Percentiles rank a stretch among this genome's conserved stretches.
Evolutionary conservation across 2,888 invertebrate species (phyloP).

Genomic region (Cacoxenus indagator): DNA sequence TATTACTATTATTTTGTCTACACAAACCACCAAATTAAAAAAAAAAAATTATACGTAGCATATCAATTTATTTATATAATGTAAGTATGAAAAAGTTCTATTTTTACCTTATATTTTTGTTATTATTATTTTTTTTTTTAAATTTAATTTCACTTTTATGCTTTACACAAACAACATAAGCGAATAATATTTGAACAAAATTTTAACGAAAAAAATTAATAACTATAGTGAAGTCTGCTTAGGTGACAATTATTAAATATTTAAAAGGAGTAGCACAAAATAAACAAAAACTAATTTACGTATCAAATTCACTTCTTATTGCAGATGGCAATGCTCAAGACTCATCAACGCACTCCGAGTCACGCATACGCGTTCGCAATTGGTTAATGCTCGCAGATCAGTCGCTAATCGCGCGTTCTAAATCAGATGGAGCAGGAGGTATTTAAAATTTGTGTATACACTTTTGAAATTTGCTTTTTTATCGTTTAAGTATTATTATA

Average conservation of each 20-base stretch:
- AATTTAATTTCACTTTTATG: too few relatives aligned
- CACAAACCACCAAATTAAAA: too few relatives aligned
- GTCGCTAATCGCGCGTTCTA: conserved; percentile 62
- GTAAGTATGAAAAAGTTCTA: too few relatives aligned
- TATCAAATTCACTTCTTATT: conserved; percentile 30
- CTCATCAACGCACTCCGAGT: conserved; percentile 51
- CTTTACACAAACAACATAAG: too few relatives aligned
- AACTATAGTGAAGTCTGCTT: too few relatives aligned
- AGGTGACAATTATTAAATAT: background rate
- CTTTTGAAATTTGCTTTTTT: conserved; percentile 6
- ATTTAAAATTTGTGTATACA: conserved; percentile 36
- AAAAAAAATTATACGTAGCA: too few relatives aligned
- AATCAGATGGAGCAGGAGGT: conserved; percentile 50
- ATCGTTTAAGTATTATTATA: conserved; percentile 8
- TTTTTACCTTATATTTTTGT: too few relatives aligned
- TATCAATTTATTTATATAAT: too few relatives aligned
- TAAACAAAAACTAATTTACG: conserved; percentile 33
- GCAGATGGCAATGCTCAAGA: conserved; percentile 48
- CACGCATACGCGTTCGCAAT: conserved; percentile 69
- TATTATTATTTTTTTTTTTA: too few relatives aligned
- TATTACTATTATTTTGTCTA: background rate
- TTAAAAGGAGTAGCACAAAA: background rate
- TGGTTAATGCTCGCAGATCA: conserved; percentile 71
- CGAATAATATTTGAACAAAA: too few relatives aligned
- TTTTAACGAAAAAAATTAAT: too few relatives aligned